Evolutionary conservation across 1,140 invertebrate genomes (phyloP).

Genomic region (Rhysida immarginata): DNA sequence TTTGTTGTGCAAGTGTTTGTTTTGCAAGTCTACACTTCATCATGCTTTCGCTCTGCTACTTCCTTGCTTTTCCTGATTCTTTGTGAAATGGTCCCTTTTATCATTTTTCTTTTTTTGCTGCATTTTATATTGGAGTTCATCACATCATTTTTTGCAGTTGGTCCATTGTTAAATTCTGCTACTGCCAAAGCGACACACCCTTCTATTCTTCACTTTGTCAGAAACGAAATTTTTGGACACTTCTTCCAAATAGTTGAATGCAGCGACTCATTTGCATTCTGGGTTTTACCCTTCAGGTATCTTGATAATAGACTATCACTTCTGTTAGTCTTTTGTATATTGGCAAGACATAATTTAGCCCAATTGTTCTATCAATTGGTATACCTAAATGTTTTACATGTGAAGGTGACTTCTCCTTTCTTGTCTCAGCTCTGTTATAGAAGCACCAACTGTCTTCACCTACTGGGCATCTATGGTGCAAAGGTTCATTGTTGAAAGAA

Average conservation of each 20-base stretch:
- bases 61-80: too few relatives aligned
- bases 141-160: not conserved
- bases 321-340: not conserved
- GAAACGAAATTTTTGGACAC: not conserved
- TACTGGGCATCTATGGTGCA: not conserved
- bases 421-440: not conserved
- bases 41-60: too few relatives aligned
- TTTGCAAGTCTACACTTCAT: too few relatives aligned
- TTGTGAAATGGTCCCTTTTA: too few relatives aligned
- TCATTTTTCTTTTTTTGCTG: too few relatives aligned
- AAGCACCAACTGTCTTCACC: not conserved
- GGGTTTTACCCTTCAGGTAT: not conserved
- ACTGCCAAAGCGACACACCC: not conserved
- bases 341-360: not conserved
- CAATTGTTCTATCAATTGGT: not conserved
- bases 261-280: not conserved
- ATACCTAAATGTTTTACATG: not conserved
- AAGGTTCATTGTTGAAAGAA: not conserved
- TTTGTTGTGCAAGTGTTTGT: too few relatives aligned
- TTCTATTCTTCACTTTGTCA: not conserved
- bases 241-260: not conserved
- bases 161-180: not conserved
- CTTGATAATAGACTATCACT: not conserved
- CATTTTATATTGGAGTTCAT: too few relatives aligned
- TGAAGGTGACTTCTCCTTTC: not conserved